Conservation (phyloP, 2,888 invertebrate genomes). For the Brachylomia viminalis region DNA sequence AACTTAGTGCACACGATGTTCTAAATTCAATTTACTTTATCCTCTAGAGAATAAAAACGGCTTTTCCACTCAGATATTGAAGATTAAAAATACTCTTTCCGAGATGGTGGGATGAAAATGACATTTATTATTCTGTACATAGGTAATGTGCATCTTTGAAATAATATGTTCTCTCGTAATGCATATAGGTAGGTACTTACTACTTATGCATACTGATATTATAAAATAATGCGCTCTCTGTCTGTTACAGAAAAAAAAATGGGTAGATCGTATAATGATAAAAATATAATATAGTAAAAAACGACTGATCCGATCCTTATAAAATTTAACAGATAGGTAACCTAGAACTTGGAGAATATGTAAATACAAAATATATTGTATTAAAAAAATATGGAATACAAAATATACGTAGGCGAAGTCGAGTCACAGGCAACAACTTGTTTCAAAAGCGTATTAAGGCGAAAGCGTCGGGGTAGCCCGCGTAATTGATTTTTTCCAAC, state of each 20-base stretch:
- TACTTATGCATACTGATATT: not conserved
- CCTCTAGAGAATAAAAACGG: too few species aligned
- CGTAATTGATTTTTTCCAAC: too few species aligned
- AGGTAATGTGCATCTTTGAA: not conserved
- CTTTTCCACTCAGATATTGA: too few species aligned
- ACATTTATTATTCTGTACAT: not conserved
- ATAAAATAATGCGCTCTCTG: not conserved
- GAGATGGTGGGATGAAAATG: too few species aligned
- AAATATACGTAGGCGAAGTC: not conserved
- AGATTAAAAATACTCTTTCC: too few species aligned
- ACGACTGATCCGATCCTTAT: not conserved
- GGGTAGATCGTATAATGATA: too few species aligned
- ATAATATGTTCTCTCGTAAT: not conserved
- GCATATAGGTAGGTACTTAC: not conserved
- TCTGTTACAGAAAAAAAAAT: too few species aligned
- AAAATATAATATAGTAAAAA: too few species aligned
- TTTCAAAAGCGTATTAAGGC: not conserved
- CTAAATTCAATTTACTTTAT: too few species aligned
- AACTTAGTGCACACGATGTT: too few species aligned
- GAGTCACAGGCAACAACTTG: not conserved
- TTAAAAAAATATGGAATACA: not conserved
- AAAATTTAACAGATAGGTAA: not conserved
- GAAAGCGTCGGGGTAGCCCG: too few species aligned
- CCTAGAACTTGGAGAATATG: too few species aligned
- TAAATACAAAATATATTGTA: not conserved